phyloP scores from a whole-genome alignment of 1,140 invertebrate species.

The Pinna nobilis region DNA sequence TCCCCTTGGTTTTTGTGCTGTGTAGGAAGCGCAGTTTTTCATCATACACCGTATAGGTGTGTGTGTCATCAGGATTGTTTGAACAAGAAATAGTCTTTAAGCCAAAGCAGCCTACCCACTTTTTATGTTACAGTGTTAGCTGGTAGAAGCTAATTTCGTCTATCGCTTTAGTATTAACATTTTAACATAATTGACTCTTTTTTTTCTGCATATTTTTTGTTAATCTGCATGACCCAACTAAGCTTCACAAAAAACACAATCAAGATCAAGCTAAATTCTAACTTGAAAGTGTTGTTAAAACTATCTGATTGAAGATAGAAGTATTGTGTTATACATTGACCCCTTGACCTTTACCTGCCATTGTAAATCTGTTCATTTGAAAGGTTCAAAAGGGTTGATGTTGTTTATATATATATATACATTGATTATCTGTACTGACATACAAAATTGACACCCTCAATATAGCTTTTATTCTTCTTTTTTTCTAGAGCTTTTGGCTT shows the following conservation, averaged over 20 bases:
- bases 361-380: neutral
- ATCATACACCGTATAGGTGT: neutral
- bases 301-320: neutral
- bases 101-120: constrained; percentile 40
- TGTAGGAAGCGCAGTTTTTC: neutral
- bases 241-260: neutral
- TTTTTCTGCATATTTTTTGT: constrained; percentile 44
- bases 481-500: neutral
- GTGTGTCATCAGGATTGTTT: constrained; percentile 48
- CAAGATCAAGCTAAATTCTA: neutral
- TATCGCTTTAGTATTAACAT: constrained; percentile 53
- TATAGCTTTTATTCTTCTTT: neutral
- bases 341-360: neutral
- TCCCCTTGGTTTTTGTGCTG: constrained; percentile 1
- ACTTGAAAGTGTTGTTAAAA: neutral
- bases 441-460: too few relatives aligned
- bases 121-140: constrained; percentile 44
- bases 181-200: constrained; percentile 49
- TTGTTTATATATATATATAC: neutral
- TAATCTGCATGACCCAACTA: constrained; percentile 42
- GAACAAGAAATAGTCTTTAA: constrained; percentile 49
- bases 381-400: neutral
- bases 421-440: neutral
- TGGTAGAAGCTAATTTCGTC: constrained; percentile 49
- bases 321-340: neutral